phyloP scores from a whole-genome alignment of 1,140 invertebrate genomes.

The Drosophila triauraria region DNA sequence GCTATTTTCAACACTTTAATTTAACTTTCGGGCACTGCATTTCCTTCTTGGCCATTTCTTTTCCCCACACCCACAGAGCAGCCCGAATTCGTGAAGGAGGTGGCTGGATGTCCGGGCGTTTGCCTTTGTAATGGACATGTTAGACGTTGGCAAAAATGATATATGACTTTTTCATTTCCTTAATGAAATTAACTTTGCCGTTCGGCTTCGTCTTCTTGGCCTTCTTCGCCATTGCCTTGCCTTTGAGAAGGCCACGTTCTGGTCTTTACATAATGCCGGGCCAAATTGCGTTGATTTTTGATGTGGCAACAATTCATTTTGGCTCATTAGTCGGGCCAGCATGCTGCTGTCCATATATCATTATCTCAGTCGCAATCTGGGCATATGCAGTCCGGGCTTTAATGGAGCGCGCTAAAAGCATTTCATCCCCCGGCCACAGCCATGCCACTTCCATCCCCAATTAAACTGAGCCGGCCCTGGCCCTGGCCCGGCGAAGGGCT shows the following conservation, averaged over 20 bases:
- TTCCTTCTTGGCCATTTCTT: conserved; percentile 52
- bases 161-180: conserved; percentile 83
- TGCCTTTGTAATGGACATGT: conserved; percentile 77
- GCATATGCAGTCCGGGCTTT: conserved; percentile 54
- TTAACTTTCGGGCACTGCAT: conserved; percentile 67
- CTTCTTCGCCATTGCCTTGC: conserved; percentile 19
- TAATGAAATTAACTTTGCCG: conserved; percentile 80
- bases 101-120: conserved; percentile 34
- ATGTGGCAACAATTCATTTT: conserved; percentile 82
- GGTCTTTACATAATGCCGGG: conserved; percentile 75
- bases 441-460: conserved; percentile 8
- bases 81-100: conserved; percentile 16
- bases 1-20: conserved; percentile 79
- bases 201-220: conserved; percentile 15
- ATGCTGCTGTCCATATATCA: conserved; percentile 74
- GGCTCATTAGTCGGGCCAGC: conserved; percentile 76
- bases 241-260: conserved; percentile 12
- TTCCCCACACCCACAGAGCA: conserved; percentile 18
- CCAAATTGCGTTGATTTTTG: conserved; percentile 83
- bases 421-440: conserved; percentile 15
- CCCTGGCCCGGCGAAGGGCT: conserved; percentile 34
- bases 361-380: conserved; percentile 59
- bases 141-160: conserved; percentile 81
- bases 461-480: conserved; percentile 34
- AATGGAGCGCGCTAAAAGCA: conserved; percentile 59